These are phyloP conservation scores for Galeruca laticollis DNA, from an alignment of 2,888 invertebrate species.

Conservation along the genomic window DNA sequence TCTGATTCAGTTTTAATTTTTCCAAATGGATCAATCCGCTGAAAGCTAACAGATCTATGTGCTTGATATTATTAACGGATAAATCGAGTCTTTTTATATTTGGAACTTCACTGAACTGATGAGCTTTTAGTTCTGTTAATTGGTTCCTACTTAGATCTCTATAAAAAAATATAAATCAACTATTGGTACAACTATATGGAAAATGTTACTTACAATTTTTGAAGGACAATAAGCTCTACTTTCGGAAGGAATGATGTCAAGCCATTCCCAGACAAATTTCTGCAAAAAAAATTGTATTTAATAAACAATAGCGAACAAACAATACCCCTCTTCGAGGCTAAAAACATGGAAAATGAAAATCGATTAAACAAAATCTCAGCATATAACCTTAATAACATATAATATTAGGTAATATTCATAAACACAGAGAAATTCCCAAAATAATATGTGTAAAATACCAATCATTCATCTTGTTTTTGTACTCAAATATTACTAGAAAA, in stretches of 20 bases:
- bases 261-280: slow-evolving; percentile 76
- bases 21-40: slow-evolving; percentile 77
- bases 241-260: slow-evolving; percentile 73
- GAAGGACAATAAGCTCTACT: slow-evolving; percentile 74
- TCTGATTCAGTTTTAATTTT: slow-evolving; percentile 78
- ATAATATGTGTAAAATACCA: too few species aligned
- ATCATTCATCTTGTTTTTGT: too few species aligned
- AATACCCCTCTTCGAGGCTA: too few species aligned
- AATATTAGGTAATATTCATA: too few species aligned
- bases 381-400: too few species aligned
- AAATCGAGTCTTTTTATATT: slow-evolving; percentile 78
- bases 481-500: too few species aligned
- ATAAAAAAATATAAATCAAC: slow-evolving; percentile 56
- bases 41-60: slow-evolving; percentile 78
- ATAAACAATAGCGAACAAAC: too few species aligned
- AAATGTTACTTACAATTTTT: slow-evolving; percentile 75
- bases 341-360: too few species aligned
- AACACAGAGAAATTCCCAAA: too few species aligned
- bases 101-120: slow-evolving; percentile 81
- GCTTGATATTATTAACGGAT: slow-evolving; percentile 78
- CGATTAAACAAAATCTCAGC: too few species aligned
- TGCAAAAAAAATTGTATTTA: slow-evolving; percentile 65
- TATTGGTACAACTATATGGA: slow-evolving; percentile 4
- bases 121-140: slow-evolving; percentile 78
- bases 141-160: slow-evolving; percentile 86